Conservation (phyloP, 2,113 vertebrate species). For the Oncorhynchus tshawytscha region DNA sequence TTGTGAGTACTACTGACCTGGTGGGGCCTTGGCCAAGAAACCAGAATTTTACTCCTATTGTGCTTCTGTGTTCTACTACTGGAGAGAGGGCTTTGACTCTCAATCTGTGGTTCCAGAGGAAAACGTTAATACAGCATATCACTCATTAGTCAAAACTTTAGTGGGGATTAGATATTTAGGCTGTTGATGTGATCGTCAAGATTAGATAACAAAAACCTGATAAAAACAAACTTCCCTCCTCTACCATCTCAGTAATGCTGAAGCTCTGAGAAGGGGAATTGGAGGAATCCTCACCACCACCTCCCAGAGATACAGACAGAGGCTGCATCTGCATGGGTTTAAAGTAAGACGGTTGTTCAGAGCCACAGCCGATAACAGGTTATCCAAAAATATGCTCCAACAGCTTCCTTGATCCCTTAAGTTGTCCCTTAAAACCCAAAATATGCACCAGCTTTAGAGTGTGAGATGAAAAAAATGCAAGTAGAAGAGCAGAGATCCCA, state of each 20-base stretch:
- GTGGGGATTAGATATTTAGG: not conserved
- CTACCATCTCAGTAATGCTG: slow-evolving; percentile 72
- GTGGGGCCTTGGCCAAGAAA: slow-evolving; percentile 33
- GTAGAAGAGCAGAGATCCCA: not conserved
- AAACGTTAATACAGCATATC: slow-evolving; percentile 6
- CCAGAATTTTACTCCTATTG: slow-evolving; percentile 31
- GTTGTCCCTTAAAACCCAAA: too few species aligned
- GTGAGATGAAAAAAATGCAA: not conserved
- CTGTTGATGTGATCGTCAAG: not conserved
- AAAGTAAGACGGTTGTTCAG: not conserved
- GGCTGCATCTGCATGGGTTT: slow-evolving; percentile 50
- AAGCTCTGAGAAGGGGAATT: slow-evolving; percentile 45
- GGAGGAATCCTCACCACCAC: slow-evolving; percentile 20
- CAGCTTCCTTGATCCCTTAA: not conserved
- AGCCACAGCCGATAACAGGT: not conserved
- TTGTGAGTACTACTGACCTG: slow-evolving; percentile 60
- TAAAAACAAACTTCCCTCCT: slow-evolving; percentile 66
- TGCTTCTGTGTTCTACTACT: not conserved
- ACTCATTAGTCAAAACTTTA: slow-evolving; percentile 19
- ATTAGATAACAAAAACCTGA: not conserved
- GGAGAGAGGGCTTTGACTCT: slow-evolving; percentile 39
- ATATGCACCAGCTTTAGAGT: slow-evolving; percentile 7
- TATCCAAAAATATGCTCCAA: not conserved
- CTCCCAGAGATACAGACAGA: slow-evolving; percentile 15
- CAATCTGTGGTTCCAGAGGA: slow-evolving; percentile 56